Evolutionary conservation across 2,888 invertebrate genomes (phyloP).

Genomic region (Anoncus sp.): DNA sequence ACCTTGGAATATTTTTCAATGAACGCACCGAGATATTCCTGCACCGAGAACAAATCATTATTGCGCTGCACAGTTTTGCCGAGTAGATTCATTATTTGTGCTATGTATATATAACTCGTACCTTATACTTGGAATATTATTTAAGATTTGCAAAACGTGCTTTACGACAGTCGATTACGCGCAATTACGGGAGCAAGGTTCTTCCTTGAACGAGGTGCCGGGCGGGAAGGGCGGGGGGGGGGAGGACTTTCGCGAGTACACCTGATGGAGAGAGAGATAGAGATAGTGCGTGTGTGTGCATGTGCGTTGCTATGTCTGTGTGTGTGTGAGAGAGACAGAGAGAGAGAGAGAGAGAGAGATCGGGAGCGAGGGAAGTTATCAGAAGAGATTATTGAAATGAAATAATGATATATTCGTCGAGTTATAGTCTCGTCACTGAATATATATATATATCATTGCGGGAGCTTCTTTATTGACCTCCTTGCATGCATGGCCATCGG

Average conservation of each 20-base stretch:
- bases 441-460: neutral
- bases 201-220: slow-evolving; percentile 62
- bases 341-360: neutral
- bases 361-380: slow-evolving; percentile 7
- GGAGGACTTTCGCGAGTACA: slow-evolving; percentile 25
- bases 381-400: slow-evolving; percentile 36
- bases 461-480: slow-evolving; percentile 37
- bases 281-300: no score
- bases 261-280: neutral
- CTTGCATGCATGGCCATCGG: slow-evolving; percentile 44
- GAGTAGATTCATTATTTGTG: slow-evolving; percentile 36
- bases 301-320: no score
- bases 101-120: slow-evolving; percentile 27
- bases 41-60: slow-evolving; percentile 27
- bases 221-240: no score
- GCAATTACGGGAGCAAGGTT: slow-evolving; percentile 58
- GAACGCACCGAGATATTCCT: slow-evolving; percentile 28
- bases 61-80: slow-evolving; percentile 44
- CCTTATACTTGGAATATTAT: slow-evolving; percentile 36
- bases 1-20: slow-evolving; percentile 56
- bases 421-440: slow-evolving; percentile 3
- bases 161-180: slow-evolving; percentile 53
- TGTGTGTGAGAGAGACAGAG: slow-evolving; percentile 20
- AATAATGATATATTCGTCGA: slow-evolving; percentile 17
- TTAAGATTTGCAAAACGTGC: slow-evolving; percentile 51